Evolutionary conservation across 1,140 invertebrate genomes (phyloP), one percentile per base, ranked within the genome.

Genomic region (Leptopilina clavipes): DNA sequence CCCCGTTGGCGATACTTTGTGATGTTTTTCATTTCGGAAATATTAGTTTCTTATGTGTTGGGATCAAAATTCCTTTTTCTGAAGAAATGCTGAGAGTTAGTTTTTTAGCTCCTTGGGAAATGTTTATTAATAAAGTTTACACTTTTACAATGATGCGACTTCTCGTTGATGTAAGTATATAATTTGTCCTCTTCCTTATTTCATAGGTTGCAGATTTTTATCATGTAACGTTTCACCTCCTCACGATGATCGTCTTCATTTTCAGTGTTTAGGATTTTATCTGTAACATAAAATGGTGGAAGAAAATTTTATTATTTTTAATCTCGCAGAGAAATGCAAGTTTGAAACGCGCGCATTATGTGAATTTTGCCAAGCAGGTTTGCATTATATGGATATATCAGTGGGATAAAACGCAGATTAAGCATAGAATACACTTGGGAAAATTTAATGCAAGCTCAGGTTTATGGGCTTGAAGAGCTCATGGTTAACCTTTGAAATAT

Each of bases 221-320:
- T 77, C 73, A 76, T 54, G 76, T 77, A n/a, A n/a, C n/a, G n/a
- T n/a, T n/a, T 70, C 74, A 74, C 76, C 79, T 74, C 48, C 48
- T 74, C 18, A 54, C 37, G 8, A 7, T 71, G 12, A n/a, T 43
- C 18, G 19, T 18, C 7, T 18, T 54, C 19, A 31, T 59, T 9
- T 56, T 6, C 10, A 17, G 10, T 37, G 8, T 22, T 9, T 59
- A 10, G 3, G 12, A 14, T 18, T 31, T n/a, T 44, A 40, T 9
- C 82, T 83, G 76, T 1, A 83, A 83, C 76, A 82, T 52, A 70
- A 81, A 79, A 40, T n/a, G 1, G 56, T 76, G 11, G 43, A 52
- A 56, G 54, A 22, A 59, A 12, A 73, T 17, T 48, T 8, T 40
- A 40, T 40, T 40, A 31, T 40, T 40, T 48, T 73, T 52, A 48